Conservation (phyloP, 2,797 vertebrate species). For the Silurus aristotelis region DNA sequence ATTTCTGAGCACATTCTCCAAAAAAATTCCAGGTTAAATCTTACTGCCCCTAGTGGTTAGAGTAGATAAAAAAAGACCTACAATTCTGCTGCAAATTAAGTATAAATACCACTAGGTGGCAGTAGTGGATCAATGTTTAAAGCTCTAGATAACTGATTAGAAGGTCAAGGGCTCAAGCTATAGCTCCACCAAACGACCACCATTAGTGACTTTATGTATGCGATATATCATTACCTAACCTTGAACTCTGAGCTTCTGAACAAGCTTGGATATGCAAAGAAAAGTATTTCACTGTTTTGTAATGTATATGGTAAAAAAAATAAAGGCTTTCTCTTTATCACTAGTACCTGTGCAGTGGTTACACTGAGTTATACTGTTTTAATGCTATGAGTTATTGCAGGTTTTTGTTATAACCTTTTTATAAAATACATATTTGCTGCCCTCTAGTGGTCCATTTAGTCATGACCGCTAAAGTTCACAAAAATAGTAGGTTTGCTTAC, state of each 20-base stretch:
- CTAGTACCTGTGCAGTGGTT: not conserved
- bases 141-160: too few relatives aligned
- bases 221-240: too few relatives aligned
- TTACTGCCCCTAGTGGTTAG: not conserved
- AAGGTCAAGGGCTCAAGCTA: too few relatives aligned
- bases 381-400: not conserved
- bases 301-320: too few relatives aligned
- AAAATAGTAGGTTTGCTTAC: not conserved
- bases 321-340: not conserved
- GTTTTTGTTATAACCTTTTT: not conserved
- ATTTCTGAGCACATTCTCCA: not conserved
- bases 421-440: slow-evolving; percentile 23
- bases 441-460: slow-evolving; percentile 6
- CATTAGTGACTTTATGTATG: too few relatives aligned
- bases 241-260: too few relatives aligned
- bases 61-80: not conserved
- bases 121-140: too few relatives aligned
- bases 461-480: not conserved
- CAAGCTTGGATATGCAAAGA: too few relatives aligned
- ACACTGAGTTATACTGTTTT: not conserved
- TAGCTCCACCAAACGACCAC: too few relatives aligned
- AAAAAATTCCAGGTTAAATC: not conserved
- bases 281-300: too few relatives aligned
- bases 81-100: not conserved
- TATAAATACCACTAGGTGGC: not conserved